phyloP scores from a whole-genome alignment of 2,797 vertebrate genomes.

The Pipistrellus pipistrellus region DNA sequence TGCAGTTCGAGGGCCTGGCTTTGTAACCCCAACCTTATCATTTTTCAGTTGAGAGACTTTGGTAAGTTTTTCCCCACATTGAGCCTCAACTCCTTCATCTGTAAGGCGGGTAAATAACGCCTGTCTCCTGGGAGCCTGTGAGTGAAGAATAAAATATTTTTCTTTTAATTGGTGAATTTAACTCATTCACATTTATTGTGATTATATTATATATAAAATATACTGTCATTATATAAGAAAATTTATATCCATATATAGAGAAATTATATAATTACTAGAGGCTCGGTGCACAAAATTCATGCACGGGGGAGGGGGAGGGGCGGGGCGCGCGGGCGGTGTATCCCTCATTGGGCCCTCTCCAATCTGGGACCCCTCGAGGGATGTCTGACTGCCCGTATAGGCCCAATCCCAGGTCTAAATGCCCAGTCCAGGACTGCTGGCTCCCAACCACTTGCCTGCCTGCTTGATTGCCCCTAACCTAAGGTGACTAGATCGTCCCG shows the following conservation, averaged over 20 bases:
- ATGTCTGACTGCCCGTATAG: too few relatives aligned
- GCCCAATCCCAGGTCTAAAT: too few relatives aligned
- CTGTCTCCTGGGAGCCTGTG: neutral
- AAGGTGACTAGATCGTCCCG: too few relatives aligned
- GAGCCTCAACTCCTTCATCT: conserved; percentile 39
- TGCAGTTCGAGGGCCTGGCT: neutral
- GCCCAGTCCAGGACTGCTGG: too few relatives aligned
- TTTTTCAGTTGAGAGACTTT: neutral
- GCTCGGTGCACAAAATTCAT: too few relatives aligned
- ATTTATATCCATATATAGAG: neutral
- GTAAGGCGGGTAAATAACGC: neutral
- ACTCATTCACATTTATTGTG: conserved; percentile 78
- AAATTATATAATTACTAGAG: neutral
- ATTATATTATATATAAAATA: neutral
- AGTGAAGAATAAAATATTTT: conserved; percentile 49
- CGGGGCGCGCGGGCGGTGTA: accelerated
- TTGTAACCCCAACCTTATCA: neutral
- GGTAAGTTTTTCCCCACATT: neutral
- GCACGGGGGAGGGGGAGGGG: too few relatives aligned
- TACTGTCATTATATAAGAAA: neutral
- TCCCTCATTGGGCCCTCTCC: too few relatives aligned
- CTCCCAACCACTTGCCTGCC: too few relatives aligned
- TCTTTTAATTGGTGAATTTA: conserved; percentile 70
- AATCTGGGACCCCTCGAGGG: too few relatives aligned
- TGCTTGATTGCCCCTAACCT: too few relatives aligned